phyloP scores from a whole-genome alignment of 2,797 vertebrate genomes.

The Mormyrops boulengeri region DNA sequence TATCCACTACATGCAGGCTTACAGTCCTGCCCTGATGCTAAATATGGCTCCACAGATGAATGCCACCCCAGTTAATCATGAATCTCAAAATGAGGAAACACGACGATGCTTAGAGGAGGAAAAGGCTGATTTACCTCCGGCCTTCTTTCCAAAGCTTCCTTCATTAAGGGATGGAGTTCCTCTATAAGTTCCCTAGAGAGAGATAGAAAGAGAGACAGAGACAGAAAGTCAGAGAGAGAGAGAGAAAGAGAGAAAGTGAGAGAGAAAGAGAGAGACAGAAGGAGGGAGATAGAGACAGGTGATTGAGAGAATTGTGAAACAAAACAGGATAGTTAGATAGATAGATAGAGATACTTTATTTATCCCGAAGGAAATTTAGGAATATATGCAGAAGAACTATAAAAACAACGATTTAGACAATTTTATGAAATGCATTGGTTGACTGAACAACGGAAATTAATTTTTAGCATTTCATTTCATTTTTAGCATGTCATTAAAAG shows the following conservation, averaged over 20 bases:
- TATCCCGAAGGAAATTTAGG: too few relatives aligned
- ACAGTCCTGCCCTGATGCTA: background rate
- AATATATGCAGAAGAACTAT: background rate
- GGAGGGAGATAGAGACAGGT: background rate
- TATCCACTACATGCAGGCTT: background rate
- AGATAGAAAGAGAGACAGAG: background rate
- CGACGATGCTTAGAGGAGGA: background rate
- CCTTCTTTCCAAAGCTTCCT: slow-evolving; percentile 91
- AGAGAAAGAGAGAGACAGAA: background rate
- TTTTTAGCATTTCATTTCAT: slow-evolving; percentile 19
- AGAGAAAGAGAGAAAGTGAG: background rate
- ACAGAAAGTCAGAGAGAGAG: background rate
- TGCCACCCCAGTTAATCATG: background rate
- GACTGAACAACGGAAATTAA: background rate
- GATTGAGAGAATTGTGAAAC: background rate
- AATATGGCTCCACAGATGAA: background rate
- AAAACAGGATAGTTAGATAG: background rate
- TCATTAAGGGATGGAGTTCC: slow-evolving; percentile 95
- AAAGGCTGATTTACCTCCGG: slow-evolving; percentile 75
- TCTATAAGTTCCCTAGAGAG: slow-evolving; percentile 82
- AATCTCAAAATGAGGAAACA: background rate
- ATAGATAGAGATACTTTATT: too few relatives aligned
- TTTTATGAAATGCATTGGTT: background rate
- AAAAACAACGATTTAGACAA: background rate
- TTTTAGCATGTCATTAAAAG: background rate